Evolutionary conservation across 2,888 invertebrate species (phyloP), one percentile per base, ranked within the genome.

Genomic region (Leucophenga maculata): DNA sequence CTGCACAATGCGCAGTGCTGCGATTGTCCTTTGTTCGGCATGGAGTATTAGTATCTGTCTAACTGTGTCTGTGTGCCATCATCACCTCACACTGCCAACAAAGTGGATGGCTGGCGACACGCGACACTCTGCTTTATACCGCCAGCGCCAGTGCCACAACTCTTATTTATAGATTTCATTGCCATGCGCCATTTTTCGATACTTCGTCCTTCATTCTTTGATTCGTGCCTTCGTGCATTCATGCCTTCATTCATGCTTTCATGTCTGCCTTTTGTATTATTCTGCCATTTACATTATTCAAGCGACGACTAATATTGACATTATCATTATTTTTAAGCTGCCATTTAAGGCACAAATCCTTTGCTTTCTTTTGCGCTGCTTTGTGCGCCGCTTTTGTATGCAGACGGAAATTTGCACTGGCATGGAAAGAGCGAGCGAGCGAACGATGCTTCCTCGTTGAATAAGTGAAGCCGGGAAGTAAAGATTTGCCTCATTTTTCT

Each of bases 221-320:
- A 39, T 55, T 66, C 39, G 50, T n/a, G 57, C 26, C 26, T 57
- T 57, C 18, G 57, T 20, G 39, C 18, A 22, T 73, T 70, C 50
- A n/a, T 68, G 55, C 26, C 16, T 46, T 57, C 44, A 54, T 50
- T 46, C 32, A 26, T 55, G 46, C 62, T 14, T 59, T 54, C 22
- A 50, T 60, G 73, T 69, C 71, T 72, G 70, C 55, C 74, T 74
- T 83, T 85, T 84, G 78, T 82, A 80, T 78, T 83, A 82, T 81
- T 80, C 80, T 77, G 79, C 80, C 81, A 81, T 82, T 84, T 83
- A 78, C 84, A 82, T 85, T 85, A 83, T 83, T 81, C 79, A 77
- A 80, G 78, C 81, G 84, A 81, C 81, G 84, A 81, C 85, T 84
- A 85, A 85, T 84, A 85, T 84, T 85, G 84, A 85, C 85, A 85